phyloP scores from a whole-genome alignment of 2,113 vertebrate genomes.

The Hiodon alosoides region DNA sequence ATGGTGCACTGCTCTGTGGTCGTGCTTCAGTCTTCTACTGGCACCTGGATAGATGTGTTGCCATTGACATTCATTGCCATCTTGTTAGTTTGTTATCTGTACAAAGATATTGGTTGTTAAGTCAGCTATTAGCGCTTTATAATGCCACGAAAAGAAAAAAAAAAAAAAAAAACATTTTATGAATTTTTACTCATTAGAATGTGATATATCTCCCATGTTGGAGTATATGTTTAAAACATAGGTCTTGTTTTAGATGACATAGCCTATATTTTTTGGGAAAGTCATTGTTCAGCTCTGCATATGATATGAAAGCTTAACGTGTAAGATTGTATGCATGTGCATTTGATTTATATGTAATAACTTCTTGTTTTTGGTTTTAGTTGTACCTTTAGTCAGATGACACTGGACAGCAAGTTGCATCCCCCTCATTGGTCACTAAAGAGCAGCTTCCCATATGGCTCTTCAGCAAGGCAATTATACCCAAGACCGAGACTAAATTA shows the following conservation, averaged over 20 bases:
- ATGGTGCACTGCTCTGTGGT: neutral
- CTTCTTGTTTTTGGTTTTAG: neutral
- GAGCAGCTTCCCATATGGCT: neutral
- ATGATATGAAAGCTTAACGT: neutral
- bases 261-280: conserved; percentile 8
- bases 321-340: conserved; percentile 8
- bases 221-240: conserved; percentile 14
- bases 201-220: conserved; percentile 10
- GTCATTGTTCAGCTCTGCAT: conserved; percentile 3
- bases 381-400: neutral
- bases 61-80: neutral
- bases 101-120: conserved; percentile 15
- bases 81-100: conserved; percentile 7
- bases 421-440: neutral
- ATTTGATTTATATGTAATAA: neutral
- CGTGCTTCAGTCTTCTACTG: neutral
- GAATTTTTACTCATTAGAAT: conserved; percentile 15
- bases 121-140: conserved; percentile 8
- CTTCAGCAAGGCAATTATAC: neutral
- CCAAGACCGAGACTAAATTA: neutral
- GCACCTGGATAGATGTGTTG: neutral
- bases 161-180: neutral
- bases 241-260: conserved; percentile 10
- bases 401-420: neutral
- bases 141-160: conserved; percentile 8